Evolutionary conservation across 2,113 vertebrate species (phyloP).

Genomic region (Gobio gobio): DNA sequence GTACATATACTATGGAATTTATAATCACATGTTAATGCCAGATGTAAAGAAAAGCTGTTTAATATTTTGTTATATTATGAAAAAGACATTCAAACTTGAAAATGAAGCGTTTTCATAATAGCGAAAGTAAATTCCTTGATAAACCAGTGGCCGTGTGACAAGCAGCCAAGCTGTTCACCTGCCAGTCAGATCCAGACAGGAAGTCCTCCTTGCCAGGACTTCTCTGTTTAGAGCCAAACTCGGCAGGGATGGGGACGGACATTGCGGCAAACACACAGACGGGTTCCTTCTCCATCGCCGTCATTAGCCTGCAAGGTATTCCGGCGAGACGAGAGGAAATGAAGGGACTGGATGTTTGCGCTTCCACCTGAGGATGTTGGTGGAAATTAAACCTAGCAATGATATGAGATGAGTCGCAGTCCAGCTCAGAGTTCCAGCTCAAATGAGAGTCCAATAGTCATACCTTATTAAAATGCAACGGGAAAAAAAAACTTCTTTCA

Average conservation of each 20-base stretch:
- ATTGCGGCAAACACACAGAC: background rate
- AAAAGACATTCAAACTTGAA: background rate
- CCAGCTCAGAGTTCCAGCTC: background rate
- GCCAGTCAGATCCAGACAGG: constrained; percentile 1
- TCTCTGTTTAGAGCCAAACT: background rate
- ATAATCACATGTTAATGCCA: background rate
- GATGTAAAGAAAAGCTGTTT: background rate
- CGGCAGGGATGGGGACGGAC: background rate
- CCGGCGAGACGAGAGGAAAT: constrained; percentile 14
- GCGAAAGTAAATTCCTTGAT: background rate
- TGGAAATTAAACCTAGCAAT: constrained; percentile 24
- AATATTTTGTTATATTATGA: background rate
- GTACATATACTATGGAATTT: background rate
- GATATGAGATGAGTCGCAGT: background rate
- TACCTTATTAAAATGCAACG: background rate
- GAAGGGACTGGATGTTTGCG: constrained; percentile 10
- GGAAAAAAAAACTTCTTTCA: background rate
- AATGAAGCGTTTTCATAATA: background rate
- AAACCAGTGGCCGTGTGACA: background rate
- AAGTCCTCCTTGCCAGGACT: background rate
- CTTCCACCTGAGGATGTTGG: background rate
- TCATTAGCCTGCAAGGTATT: background rate
- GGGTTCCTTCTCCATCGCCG: background rate
- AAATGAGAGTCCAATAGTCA: background rate
- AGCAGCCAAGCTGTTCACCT: background rate